phyloP scores from a whole-genome alignment of 1,140 invertebrate species.

The Spodoptera litura region DNA sequence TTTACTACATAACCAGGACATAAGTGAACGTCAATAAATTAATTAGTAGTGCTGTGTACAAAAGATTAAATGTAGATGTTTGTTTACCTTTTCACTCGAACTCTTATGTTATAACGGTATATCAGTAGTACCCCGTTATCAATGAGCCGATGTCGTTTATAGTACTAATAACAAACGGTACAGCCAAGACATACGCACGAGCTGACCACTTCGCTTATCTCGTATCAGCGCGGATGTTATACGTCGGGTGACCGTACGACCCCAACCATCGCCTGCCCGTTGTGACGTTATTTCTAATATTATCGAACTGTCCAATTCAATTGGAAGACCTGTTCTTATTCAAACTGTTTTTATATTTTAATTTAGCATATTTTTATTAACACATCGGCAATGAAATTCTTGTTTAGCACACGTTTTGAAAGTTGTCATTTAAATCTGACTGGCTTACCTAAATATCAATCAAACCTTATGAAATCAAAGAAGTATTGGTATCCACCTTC shows the following conservation, averaged over 20 bases:
- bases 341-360: neutral
- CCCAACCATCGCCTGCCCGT: slow-evolving; percentile 48
- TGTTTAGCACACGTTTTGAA: slow-evolving; percentile 36
- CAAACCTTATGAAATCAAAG: slow-evolving; percentile 21
- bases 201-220: slow-evolving; percentile 54
- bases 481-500: neutral
- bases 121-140: slow-evolving; percentile 52
- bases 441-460: slow-evolving; percentile 16
- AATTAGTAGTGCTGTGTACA: no score
- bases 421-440: slow-evolving; percentile 14
- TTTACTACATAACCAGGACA: no score
- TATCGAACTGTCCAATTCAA: neutral
- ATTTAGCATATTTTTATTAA: slow-evolving; percentile 31
- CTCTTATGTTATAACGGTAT: neutral
- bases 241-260: slow-evolving; percentile 51
- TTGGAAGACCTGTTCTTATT: neutral
- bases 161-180: slow-evolving; percentile 56
- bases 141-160: slow-evolving; percentile 54
- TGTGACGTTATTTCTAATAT: slow-evolving; percentile 46
- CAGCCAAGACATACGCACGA: slow-evolving; percentile 62
- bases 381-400: slow-evolving; percentile 31
- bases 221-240: slow-evolving; percentile 62
- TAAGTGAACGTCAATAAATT: neutral
- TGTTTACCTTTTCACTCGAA: slow-evolving; percentile 13
- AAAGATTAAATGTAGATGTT: neutral